Conservation (phyloP, 1,140 invertebrate genomes). For the Parasteatoda tepidariorum region DNA sequence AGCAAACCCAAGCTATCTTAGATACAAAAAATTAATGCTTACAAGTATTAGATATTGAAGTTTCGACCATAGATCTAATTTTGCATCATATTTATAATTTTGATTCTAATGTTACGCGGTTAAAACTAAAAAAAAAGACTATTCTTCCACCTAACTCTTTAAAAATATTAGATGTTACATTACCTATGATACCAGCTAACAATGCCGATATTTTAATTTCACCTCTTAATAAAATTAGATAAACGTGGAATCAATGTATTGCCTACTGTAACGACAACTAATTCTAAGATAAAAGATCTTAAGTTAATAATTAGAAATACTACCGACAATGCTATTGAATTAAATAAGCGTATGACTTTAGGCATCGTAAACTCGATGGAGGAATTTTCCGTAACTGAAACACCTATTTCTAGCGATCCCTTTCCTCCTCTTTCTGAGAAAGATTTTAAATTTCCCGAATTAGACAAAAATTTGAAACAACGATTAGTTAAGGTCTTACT, state of each 20-base stretch:
- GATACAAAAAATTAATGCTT: not conserved
- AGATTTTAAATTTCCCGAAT: not conserved
- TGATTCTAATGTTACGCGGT: not conserved
- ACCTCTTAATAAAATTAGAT: too few species aligned
- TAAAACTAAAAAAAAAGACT: not conserved
- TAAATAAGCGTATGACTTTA: not conserved
- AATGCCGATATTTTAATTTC: too few species aligned
- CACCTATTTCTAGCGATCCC: not conserved
- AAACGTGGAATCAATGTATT: too few species aligned
- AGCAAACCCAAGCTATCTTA: not conserved
- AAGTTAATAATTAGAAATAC: not conserved
- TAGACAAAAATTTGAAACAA: not conserved
- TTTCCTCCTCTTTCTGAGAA: not conserved
- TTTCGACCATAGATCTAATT: not conserved
- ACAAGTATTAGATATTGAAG: not conserved
- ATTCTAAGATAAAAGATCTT: not conserved
- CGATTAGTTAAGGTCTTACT: not conserved
- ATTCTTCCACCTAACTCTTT: not conserved
- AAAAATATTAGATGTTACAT: not conserved
- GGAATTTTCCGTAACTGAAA: not conserved
- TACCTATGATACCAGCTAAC: too few species aligned
- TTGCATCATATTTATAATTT: not conserved
- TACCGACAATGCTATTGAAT: not conserved
- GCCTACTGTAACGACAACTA: not conserved
- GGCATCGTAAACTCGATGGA: not conserved